Base-by-base conservation (phyloP, 2,888 invertebrate species). In the Allacma fusca region DNA sequence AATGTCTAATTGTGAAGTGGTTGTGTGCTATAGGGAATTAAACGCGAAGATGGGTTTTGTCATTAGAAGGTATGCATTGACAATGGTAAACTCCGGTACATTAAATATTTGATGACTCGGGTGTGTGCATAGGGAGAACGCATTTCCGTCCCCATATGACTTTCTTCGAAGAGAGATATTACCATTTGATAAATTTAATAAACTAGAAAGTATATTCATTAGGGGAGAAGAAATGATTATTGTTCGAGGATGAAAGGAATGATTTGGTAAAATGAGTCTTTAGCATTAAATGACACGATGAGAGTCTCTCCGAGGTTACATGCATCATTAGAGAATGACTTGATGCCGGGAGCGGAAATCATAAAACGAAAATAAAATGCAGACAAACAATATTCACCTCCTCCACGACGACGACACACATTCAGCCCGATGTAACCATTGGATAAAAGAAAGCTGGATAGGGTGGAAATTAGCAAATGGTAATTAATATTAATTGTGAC, bases 401-500 rank as follows among this genome's bases (percentile, higher is more conserved):
- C 34, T 34, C 4, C 50, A 50, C n/a, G 19, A 2, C 50, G 1
- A 50, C 50, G n/a, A 50, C 19, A 50, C n/a, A 50, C 50, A 50
- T 34, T 34, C 34, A 34, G 34, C 34, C 34, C 34, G 4, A 34
- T 34, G 9, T 34, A 9, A 9, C 5, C 34, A 4, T 34, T 7
- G n/a, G 50, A 5, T n/a, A 40, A 70, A 70, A 70, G 70, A 70
- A 70, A 70, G 70, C 23, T 70, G 57, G 34, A 65, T 13, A 23
- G 43, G 65, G 24, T 29, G 34, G 64, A 74, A 74, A 65, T 64
- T 40, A 65, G 65, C 40, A 65, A 74, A 74, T 65, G 44, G 65
- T 74, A 74, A 74, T 74, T 74, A 74, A 74, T 74, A 74, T 65
- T 74, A 74, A 74, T 74, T 74, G 64, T 40, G 68, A 68, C 68